A percentile compares a stretch with the other conserved stretches of the same genome.
phyloP scores from a whole-genome alignment of 2,888 invertebrate species.

The Chymomyza caudatula region DNA sequence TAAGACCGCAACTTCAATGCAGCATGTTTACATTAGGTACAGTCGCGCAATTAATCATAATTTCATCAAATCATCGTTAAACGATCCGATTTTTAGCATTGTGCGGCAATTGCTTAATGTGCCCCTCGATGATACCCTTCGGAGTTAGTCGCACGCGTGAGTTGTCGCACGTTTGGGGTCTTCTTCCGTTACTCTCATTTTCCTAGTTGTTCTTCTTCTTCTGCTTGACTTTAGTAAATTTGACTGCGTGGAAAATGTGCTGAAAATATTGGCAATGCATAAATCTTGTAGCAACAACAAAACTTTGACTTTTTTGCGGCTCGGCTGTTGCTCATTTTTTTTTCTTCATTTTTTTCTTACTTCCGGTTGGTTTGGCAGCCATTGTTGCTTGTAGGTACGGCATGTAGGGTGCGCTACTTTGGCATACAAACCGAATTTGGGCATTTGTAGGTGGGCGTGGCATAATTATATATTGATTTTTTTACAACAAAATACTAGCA shows the following conservation, averaged over 20 bases:
- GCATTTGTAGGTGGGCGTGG: not conserved
- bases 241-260: slow-evolving; percentile 30
- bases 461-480: not conserved
- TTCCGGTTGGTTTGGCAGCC: not conserved
- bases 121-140: no score
- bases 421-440: not conserved
- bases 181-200: not conserved
- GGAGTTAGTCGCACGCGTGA: no score
- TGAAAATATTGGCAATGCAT: slow-evolving; percentile 49
- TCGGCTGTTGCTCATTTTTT: slow-evolving; percentile 23
- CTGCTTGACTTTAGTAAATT: not conserved
- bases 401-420: not conserved
- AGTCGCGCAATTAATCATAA: not conserved
- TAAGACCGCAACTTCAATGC: not conserved
- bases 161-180: no score
- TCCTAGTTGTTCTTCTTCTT: not conserved
- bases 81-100: not conserved
- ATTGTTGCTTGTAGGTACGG: not conserved
- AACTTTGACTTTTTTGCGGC: slow-evolving; percentile 15
- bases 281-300: slow-evolving; percentile 42
- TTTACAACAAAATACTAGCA: not conserved
- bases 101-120: no score
- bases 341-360: not conserved
- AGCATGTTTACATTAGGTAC: not conserved
- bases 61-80: not conserved